Evolutionary conservation across 1,140 invertebrate species (phyloP), one percentile per base, ranked within the genome.

Genomic region (Aphelinus certus): DNA sequence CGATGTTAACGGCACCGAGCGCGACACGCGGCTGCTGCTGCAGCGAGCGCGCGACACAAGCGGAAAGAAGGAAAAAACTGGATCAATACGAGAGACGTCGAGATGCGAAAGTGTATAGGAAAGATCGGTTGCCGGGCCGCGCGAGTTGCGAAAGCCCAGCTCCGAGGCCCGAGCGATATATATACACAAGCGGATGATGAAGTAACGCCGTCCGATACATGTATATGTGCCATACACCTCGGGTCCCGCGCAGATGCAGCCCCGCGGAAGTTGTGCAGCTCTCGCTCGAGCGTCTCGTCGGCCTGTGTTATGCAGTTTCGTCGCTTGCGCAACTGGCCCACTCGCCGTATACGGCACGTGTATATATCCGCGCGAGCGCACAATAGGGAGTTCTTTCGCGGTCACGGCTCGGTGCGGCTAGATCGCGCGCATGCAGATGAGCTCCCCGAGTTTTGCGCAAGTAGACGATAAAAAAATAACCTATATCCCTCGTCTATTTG

Each of bases 61-160:
- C 26, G 26, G 26, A 26, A 26, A 26, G 61, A 53, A 47, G 2
- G 45, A 49, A 73, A 73, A 57, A 74, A 68, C 72, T 57, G 57
- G 65, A 74, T 74, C 72, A 53, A 67, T 61, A 42, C 57, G 9
- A 57, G 47, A 42, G 10, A 53, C 9, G 4, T 53, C 51, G 51
- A 4, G 9, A 53, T 66, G 61, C 71, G 71, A 68, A 77, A 56
- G 68, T 26, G 26, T 26, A 26, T 26, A 26, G 26, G 26, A 26
- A 26, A 26, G 26, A 26, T 26, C 26, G 26, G 26, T 26, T 26
- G 26, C 26, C 26, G 26, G 26, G 26, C 26, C 0, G 47, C 48
- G 9, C 10, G 46, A 9, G 49, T 77, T 77, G 72, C 76, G 63
- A 77, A 74, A 77, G 57, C 63, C 7, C 67, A 9, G 63, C 61